Evolutionary conservation across 2,113 vertebrate species (phyloP).

Genomic region (Rousettus leschenaultii): DNA sequence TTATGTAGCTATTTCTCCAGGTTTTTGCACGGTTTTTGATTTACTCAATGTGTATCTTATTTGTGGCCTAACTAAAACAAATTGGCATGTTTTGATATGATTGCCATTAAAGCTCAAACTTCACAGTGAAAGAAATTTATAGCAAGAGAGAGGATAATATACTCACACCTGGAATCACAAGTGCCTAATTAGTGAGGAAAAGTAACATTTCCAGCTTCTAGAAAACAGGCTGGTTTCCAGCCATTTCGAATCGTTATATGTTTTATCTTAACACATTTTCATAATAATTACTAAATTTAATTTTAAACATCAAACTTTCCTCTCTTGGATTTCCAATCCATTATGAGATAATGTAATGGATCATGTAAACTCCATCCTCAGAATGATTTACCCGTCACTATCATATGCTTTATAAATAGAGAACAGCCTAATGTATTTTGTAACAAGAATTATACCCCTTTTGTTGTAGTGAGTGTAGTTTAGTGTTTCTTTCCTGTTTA

Average conservation of each 20-base stretch:
- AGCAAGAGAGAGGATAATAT: neutral
- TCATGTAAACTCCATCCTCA: neutral
- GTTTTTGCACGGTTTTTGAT: neutral
- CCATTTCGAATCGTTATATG: neutral
- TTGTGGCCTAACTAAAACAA: neutral
- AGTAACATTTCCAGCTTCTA: neutral
- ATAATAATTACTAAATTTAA: neutral
- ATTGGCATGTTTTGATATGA: neutral
- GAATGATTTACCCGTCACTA: neutral
- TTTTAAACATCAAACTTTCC: conserved; percentile 18
- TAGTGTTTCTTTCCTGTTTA: neutral
- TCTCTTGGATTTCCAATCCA: neutral
- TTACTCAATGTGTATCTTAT: neutral
- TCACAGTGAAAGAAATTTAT: neutral
- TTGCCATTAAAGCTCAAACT: neutral
- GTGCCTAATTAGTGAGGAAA: neutral
- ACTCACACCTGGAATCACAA: neutral
- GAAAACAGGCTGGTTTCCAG: neutral
- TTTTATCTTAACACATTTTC: conserved; percentile 20
- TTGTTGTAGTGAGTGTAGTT: neutral
- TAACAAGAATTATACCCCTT: neutral
- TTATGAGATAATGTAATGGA: neutral
- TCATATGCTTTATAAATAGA: neutral
- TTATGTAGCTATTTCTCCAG: neutral
- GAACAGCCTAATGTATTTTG: neutral